These are phyloP conservation scores for Amphiprion clarkii DNA, from an alignment of 2,797 vertebrate genomes.

Conservation along the genomic window DNA sequence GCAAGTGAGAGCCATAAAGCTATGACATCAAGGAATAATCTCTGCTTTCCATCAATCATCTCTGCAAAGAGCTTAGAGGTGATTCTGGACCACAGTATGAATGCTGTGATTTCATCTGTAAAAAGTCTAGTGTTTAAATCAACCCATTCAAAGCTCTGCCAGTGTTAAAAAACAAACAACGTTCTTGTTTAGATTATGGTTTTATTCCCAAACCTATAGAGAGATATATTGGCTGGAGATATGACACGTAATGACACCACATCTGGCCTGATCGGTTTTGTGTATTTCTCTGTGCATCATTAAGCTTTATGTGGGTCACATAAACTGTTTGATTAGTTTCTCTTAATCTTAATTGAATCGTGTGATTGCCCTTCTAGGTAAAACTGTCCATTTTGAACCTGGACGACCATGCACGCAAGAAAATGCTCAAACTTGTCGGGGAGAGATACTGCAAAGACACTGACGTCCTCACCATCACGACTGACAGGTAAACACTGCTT, in stretches of 20 bases:
- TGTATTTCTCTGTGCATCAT: not conserved
- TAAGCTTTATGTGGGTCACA: not conserved
- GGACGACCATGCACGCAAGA: conserved; percentile 94
- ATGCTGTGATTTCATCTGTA: conserved; percentile 42
- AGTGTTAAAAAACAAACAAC: conserved; percentile 16
- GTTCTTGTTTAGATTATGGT: conserved; percentile 20
- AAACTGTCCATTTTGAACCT: conserved; percentile 93
- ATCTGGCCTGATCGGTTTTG: not conserved
- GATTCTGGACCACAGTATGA: conserved; percentile 12
- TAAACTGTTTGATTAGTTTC: not conserved
- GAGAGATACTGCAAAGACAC: conserved; percentile 88
- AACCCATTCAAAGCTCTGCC: conserved; percentile 21
- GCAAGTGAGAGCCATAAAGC: conserved; percentile 20
- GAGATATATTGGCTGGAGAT: conserved; percentile 3
- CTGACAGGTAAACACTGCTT: conserved; percentile 87
- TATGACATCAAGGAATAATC: conserved; percentile 56
- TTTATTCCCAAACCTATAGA: conserved; percentile 17
- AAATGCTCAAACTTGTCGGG: conserved; percentile 92
- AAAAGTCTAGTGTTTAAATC: conserved; percentile 50
- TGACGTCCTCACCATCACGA: conserved; percentile 89
- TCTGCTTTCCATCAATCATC: conserved; percentile 35
- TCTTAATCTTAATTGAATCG: not conserved
- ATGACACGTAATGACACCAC: conserved; percentile 1
- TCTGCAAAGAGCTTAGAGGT: conserved; percentile 38
- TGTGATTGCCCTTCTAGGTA: conserved; percentile 80